phyloP scores from a whole-genome alignment of 2,888 invertebrate genomes.

The Zaprionus bogoriensis region DNA sequence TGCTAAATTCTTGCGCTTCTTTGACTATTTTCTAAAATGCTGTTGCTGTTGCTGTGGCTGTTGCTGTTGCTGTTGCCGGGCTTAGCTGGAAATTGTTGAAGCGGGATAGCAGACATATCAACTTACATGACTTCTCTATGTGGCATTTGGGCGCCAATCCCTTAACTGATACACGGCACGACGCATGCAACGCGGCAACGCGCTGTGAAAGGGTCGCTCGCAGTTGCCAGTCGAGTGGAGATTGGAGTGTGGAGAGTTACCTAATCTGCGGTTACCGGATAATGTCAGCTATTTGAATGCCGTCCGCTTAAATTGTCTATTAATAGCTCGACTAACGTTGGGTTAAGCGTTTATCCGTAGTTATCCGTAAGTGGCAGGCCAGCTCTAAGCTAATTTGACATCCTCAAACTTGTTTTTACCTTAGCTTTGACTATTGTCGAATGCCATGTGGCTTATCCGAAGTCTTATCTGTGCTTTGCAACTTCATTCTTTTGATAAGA shows the following conservation, averaged over 20 bases:
- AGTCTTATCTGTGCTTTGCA: no score
- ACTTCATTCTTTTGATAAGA: no score
- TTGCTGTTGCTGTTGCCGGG: conserved; percentile 23
- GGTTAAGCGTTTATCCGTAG: background rate
- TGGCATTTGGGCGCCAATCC: conserved; percentile 76
- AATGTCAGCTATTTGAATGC: conserved; percentile 4
- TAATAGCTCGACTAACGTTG: background rate
- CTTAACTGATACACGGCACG: conserved; percentile 61
- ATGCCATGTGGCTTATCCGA: background rate
- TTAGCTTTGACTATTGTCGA: background rate
- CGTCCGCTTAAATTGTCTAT: conserved; percentile 7
- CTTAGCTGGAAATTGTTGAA: conserved; percentile 47
- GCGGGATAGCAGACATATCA: conserved; percentile 60
- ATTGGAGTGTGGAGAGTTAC: background rate
- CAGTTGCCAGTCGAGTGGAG: background rate
- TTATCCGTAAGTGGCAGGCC: conserved; percentile 8
- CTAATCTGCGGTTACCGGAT: conserved; percentile 1
- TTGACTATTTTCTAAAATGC: conserved; percentile 68
- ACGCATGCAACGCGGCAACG: conserved; percentile 17
- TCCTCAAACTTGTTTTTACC: background rate
- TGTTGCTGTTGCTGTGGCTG: conserved; percentile 11
- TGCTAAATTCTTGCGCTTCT: conserved; percentile 54
- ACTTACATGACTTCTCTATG: conserved; percentile 74
- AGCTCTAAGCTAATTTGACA: no score
- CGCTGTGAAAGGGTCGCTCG: conserved; percentile 27